Conservation (phyloP, 2,797 vertebrate genomes). For the Myripristis jacobus region DNA sequence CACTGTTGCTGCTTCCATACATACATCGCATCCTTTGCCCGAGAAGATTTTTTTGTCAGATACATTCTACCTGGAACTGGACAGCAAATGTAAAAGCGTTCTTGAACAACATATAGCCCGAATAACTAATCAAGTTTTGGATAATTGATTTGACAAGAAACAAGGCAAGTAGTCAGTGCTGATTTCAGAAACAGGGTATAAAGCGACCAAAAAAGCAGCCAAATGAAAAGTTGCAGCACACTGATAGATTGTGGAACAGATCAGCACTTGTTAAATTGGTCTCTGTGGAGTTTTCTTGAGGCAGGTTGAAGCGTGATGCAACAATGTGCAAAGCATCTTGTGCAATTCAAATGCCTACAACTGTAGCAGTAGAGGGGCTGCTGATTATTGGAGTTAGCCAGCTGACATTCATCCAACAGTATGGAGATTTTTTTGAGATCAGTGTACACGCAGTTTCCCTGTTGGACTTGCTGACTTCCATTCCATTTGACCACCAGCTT, state of each 20-base stretch:
- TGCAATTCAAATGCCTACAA: conserved; percentile 55
- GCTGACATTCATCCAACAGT: conserved; percentile 33
- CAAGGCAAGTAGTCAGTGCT: conserved; percentile 35
- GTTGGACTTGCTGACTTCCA: not conserved
- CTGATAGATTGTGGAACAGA: conserved; percentile 52
- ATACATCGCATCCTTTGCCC: conserved; percentile 1
- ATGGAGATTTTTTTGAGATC: no score
- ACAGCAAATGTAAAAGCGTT: conserved; percentile 39
- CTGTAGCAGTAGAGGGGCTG: conserved; percentile 13
- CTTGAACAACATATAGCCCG: conserved; percentile 41
- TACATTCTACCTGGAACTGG: conserved; percentile 31
- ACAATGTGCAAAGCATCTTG: conserved; percentile 66
- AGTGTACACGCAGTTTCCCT: conserved; percentile 14
- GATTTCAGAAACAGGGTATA: conserved; percentile 49
- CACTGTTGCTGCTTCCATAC: no score
- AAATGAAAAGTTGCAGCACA: conserved; percentile 61
- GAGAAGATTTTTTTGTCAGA: conserved; percentile 12
- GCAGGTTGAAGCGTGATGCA: conserved; percentile 71
- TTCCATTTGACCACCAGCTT: not conserved
- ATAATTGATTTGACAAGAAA: conserved; percentile 31
- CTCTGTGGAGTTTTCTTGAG: conserved; percentile 61
- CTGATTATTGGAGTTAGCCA: conserved; percentile 39
- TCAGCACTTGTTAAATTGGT: conserved; percentile 65
- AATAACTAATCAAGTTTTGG: conserved; percentile 45
- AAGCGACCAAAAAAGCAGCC: conserved; percentile 36